These are phyloP conservation scores for Oscheius onirici DNA, from an alignment of 2,888 invertebrate genomes.

Conservation along the genomic window DNA sequence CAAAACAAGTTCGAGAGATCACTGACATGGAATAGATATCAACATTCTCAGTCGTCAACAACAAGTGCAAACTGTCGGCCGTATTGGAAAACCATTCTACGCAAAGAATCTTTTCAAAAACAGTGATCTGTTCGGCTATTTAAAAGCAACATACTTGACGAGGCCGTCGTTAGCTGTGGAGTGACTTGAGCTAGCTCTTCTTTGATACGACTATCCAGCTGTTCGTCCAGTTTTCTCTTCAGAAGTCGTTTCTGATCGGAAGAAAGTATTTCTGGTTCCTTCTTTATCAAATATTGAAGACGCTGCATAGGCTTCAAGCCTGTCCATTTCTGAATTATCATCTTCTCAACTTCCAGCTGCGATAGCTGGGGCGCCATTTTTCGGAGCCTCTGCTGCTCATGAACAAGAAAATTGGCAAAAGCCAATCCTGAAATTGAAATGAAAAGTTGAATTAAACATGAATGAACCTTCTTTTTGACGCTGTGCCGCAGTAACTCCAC, in stretches of 20 bases:
- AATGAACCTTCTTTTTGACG: slow-evolving; percentile 7
- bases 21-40: too few relatives aligned
- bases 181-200: too few relatives aligned
- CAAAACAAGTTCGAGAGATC: too few relatives aligned
- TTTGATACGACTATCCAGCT: background rate
- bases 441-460: background rate
- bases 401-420: background rate
- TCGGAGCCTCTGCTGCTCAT: background rate
- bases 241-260: background rate
- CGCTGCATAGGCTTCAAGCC: background rate
- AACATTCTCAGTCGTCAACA: too few relatives aligned
- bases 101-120: too few relatives aligned
- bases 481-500: background rate
- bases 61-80: too few relatives aligned
- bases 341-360: background rate
- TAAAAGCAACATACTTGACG: too few relatives aligned
- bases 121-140: too few relatives aligned
- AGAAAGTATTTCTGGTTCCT: background rate
- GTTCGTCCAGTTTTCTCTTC: slow-evolving; percentile 14
- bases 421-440: background rate
- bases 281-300: slow-evolving; percentile 3
- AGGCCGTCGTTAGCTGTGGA: too few relatives aligned
- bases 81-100: too few relatives aligned
- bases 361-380: background rate
- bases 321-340: slow-evolving; percentile 6